Evolutionary conservation across 1,140 invertebrate genomes (phyloP), one percentile per base, ranked within the genome.

Genomic region (Aphelenchoides fujianensis): DNA sequence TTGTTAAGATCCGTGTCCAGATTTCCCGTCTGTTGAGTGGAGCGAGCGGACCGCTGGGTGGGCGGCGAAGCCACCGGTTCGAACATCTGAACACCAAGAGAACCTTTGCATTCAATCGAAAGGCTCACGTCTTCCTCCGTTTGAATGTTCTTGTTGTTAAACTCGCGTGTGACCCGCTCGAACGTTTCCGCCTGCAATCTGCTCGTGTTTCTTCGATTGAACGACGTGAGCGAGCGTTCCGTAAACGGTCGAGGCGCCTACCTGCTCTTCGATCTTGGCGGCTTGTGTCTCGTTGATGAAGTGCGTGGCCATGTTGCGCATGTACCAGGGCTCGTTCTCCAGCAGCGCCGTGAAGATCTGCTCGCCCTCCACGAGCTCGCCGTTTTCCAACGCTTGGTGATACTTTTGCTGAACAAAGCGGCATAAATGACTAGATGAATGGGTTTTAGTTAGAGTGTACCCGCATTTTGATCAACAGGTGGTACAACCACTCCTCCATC

Each of bases 401-500:
- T 82, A 84, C 63, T 82, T 80, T 69, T 82, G 70, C 72, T 82
- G 68, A 19, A 79, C 69, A 12, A n/a, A n/a, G n/a, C n/a, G n/a
- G n/a, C n/a, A n/a, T n/a, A n/a, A n/a, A n/a, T n/a, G n/a, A n/a
- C 48, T 37, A 76, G 27, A 2, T 62, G n/a, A n/a, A n/a, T n/a
- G n/a, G n/a, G n/a, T n/a, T n/a, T n/a, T n/a, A n/a, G n/a, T n/a
- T n/a, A n/a, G n/a, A 19, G 66, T 23, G 30, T 28, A 69, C 79
- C 72, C 76, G 79, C 78, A 82, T 82, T 59, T 70, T 69, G 37
- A 82, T 75, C 30, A 83, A 76, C 74, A 83, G 71, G 12, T 72
- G 55, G 66, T 82, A 84, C 9, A 83, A 66, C 81, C 77, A 84
- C 63, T 84, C 82, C 72, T 84, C 83, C 66, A 83, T 82, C 63